These are phyloP conservation scores for Trachelus tabidus DNA, from an alignment of 2,888 invertebrate species.

Conservation along the genomic window DNA sequence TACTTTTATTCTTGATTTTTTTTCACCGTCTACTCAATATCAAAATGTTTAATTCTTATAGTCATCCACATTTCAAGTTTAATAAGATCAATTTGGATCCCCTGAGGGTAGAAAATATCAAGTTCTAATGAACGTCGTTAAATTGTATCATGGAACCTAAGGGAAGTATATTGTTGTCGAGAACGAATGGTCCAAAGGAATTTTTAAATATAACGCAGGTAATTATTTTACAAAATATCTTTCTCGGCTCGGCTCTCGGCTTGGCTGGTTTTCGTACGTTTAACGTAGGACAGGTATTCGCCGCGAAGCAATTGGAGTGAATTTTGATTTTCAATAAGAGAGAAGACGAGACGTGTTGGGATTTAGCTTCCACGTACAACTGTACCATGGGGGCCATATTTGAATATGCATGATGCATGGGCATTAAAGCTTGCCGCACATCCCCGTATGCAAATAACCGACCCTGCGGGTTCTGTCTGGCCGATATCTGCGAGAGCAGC, in stretches of 20 bases:
- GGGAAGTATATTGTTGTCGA: too few species aligned
- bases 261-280: not conserved
- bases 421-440: conserved; percentile 58
- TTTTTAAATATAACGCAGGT: not conserved
- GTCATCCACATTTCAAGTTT: too few species aligned
- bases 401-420: conserved; percentile 66
- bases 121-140: too few species aligned
- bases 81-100: too few species aligned
- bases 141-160: too few species aligned
- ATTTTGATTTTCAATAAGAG: conserved; percentile 65
- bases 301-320: conserved; percentile 51
- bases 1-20: not conserved
- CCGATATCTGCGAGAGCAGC: conserved; percentile 37
- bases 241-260: too few species aligned
- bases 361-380: conserved; percentile 63
- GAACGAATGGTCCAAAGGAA: too few species aligned
- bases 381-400: conserved; percentile 55
- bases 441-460: conserved; percentile 62
- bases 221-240: not conserved
- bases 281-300: not conserved
- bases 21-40: not conserved
- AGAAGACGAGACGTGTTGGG: conserved; percentile 53
- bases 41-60: too few species aligned
- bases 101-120: too few species aligned
- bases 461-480: conserved; percentile 45